These are phyloP conservation scores for Drosophila helvetica DNA, from an alignment of 2,888 invertebrate species.

Conservation along the genomic window DNA sequence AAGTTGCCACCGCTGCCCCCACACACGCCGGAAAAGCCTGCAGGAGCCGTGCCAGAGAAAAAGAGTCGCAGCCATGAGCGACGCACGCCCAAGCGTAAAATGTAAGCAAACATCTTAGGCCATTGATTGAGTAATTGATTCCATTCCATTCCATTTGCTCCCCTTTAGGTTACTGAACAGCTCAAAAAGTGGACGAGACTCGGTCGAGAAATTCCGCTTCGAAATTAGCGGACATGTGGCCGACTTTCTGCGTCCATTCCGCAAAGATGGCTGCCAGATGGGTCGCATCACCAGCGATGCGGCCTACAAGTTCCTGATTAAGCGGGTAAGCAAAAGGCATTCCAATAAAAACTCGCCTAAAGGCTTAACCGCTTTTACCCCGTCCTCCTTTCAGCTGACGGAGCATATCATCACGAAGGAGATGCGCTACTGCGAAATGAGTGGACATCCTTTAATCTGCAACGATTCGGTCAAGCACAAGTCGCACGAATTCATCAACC, in stretches of 20 bases:
- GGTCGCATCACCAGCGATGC: slow-evolving; percentile 94
- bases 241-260: slow-evolving; percentile 86
- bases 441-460: slow-evolving; percentile 57
- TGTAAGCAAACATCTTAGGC: background rate
- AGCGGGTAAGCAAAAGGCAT: slow-evolving; percentile 44
- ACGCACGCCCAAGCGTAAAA: slow-evolving; percentile 12
- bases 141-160: background rate
- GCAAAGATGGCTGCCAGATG: slow-evolving; percentile 92
- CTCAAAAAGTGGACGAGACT: slow-evolving; percentile 37
- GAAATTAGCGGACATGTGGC: slow-evolving; percentile 69
- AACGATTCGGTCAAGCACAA: slow-evolving; percentile 91
- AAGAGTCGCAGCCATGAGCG: slow-evolving; percentile 56
- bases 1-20: slow-evolving; percentile 49
- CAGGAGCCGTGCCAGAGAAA: slow-evolving; percentile 3
- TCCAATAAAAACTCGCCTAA: too few species aligned
- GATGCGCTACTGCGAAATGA: slow-evolving; percentile 64
- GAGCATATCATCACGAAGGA: slow-evolving; percentile 68
- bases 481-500: slow-evolving; percentile 96
- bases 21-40: background rate
- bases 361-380: background rate
- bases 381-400: slow-evolving; percentile 45
- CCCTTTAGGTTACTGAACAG: slow-evolving; percentile 16
- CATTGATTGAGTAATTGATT: background rate
- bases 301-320: slow-evolving; percentile 86
- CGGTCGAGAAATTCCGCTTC: slow-evolving; percentile 61